Percentiles rank a stretch among this genome's conserved stretches.
These are phyloP conservation scores for Manacus vitellinus DNA, from an alignment of 2,113 vertebrate species.

Conservation along the genomic window DNA sequence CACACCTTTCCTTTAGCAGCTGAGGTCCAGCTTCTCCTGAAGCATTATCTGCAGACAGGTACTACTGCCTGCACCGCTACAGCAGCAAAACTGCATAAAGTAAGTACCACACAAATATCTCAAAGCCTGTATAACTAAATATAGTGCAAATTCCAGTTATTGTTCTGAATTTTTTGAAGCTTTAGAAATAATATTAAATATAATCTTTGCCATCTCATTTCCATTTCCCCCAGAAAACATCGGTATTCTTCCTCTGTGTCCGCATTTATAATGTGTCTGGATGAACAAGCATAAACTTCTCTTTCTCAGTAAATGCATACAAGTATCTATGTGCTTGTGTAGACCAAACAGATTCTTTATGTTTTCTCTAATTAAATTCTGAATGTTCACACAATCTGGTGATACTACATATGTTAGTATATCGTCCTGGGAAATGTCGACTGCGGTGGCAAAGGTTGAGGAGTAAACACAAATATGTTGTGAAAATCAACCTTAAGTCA, in stretches of 20 bases:
- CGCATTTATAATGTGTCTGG: not conserved
- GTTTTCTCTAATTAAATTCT: not conserved
- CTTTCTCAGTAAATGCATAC: not conserved
- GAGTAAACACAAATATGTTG: not conserved
- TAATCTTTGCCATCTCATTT: not conserved
- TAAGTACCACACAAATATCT: not conserved
- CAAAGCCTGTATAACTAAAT: not conserved
- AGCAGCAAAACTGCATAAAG: not conserved
- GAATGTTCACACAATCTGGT: not conserved
- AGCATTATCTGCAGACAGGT: not conserved
- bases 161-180: not conserved
- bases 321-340: not conserved
- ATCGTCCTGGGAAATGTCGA: not conserved
- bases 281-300: not conserved
- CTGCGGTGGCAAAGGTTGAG: not conserved
- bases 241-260: not conserved
- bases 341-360: not conserved
- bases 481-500: not conserved
- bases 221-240: not conserved
- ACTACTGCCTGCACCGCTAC: fast-evolving
- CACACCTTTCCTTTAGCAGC: not conserved
- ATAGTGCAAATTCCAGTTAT: not conserved
- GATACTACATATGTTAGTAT: not conserved
- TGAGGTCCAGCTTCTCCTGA: not conserved
- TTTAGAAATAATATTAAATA: not conserved